Conservation (phyloP, 1,140 invertebrate species). For the Drosophila saltans region DNA sequence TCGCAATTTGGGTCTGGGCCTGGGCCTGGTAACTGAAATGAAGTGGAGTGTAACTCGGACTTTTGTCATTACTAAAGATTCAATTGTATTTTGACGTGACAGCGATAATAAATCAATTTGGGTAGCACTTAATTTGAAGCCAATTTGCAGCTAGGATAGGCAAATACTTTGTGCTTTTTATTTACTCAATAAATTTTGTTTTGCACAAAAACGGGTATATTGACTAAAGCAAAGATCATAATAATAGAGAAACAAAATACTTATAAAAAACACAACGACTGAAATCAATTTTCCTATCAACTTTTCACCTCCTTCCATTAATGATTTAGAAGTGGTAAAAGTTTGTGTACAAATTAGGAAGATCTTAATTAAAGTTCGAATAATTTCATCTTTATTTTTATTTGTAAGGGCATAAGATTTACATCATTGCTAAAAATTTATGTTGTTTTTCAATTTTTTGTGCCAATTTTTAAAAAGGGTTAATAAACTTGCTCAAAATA, state of each 20-base stretch:
- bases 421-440: too few species aligned
- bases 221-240: background rate
- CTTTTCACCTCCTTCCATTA: too few species aligned
- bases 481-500: conserved; percentile 72
- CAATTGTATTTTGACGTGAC: conserved; percentile 50
- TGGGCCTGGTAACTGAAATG: conserved; percentile 7
- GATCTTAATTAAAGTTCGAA: too few species aligned
- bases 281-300: too few species aligned
- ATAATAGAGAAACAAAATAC: too few species aligned
- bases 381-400: too few species aligned
- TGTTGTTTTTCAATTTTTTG: conserved; percentile 24
- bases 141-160: conserved; percentile 36
- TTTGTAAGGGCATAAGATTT: too few species aligned
- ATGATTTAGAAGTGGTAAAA: too few species aligned
- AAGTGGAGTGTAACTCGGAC: conserved; percentile 17
- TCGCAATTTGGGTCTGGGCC: conserved; percentile 16
- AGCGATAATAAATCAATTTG: conserved; percentile 75
- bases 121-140: conserved; percentile 53
- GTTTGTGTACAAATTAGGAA: too few species aligned
- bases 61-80: conserved; percentile 19
- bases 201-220: background rate
- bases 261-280: background rate
- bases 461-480: conserved; percentile 55
- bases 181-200: conserved; percentile 15
- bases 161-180: conserved; percentile 19